Evolutionary conservation across 2,797 vertebrate species (phyloP).

Genomic region (Gadopsis marmoratus): DNA sequence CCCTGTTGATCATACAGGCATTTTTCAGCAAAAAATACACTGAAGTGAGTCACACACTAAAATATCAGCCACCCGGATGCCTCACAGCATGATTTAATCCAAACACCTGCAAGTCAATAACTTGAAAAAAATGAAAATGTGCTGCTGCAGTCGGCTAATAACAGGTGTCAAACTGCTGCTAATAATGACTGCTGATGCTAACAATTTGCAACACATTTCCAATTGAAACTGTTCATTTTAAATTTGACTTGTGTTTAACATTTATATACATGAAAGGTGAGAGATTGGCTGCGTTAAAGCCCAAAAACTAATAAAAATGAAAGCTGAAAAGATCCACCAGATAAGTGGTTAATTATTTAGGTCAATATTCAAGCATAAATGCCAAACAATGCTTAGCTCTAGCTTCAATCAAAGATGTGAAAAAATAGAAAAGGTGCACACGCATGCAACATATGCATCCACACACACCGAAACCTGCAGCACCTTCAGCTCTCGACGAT

Average conservation of each 20-base stretch:
- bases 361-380: background rate
- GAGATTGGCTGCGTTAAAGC: background rate
- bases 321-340: background rate
- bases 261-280: background rate
- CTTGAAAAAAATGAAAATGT: too few species aligned
- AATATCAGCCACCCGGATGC: conserved; percentile 34
- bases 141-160: conserved; percentile 1
- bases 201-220: background rate
- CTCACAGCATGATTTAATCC: conserved; percentile 45
- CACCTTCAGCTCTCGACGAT: conserved; percentile 32
- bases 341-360: background rate
- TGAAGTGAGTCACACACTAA: conserved; percentile 48
- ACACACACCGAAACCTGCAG: background rate
- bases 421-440: background rate
- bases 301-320: background rate
- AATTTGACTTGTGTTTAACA: background rate
- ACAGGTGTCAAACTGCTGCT: conserved; percentile 18
- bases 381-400: background rate
- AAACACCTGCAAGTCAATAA: conserved; percentile 54
- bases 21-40: conserved; percentile 25
- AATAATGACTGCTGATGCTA: background rate
- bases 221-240: background rate
- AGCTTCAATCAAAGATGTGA: background rate
- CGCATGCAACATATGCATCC: background rate
- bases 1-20: conserved; percentile 35